These are phyloP conservation scores for Aplysina aerophoba DNA, from an alignment of 37 sponge, comb jelly and placozoan species.

Conservation along the genomic window DNA sequence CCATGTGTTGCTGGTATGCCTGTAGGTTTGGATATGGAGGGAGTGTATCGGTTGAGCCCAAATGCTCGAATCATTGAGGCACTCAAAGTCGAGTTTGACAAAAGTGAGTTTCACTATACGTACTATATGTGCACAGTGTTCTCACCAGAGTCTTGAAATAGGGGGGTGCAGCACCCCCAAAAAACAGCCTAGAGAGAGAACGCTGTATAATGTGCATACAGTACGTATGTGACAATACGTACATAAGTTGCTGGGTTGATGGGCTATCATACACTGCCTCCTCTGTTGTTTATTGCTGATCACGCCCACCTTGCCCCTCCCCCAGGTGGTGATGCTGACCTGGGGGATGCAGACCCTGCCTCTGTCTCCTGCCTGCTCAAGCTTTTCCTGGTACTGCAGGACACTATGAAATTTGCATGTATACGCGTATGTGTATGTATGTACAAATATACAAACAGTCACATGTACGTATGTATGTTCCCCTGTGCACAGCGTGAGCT, in stretches of 20 bases:
- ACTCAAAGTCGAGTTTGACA: conserved; percentile 62
- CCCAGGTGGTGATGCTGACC: conserved; percentile 77
- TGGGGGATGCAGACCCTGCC: conserved; percentile 55
- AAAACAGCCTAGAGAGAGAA: too few species aligned
- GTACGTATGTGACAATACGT: too few species aligned
- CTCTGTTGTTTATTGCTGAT: too few species aligned
- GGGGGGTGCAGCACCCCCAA: too few species aligned
- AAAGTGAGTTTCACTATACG: conserved; percentile 32
- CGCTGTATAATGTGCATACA: too few species aligned
- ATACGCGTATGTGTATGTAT: background rate
- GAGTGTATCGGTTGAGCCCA: conserved; percentile 80
- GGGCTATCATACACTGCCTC: background rate
- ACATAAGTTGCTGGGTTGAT: too few species aligned
- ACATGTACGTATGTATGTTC: background rate
- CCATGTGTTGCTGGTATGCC: background rate
- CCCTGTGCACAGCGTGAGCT: conserved; percentile 56
- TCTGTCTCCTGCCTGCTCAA: conserved; percentile 74
- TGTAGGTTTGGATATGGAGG: conserved; percentile 67
- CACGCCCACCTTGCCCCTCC: background rate
- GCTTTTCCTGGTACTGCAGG: conserved; percentile 60
- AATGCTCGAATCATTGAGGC: conserved; percentile 71
- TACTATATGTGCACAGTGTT: too few species aligned
- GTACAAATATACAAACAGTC: background rate
- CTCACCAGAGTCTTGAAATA: background rate
- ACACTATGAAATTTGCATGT: background rate